Conservation (phyloP, 2,797 vertebrate genomes). For the Enteromius fasciolatus region DNA sequence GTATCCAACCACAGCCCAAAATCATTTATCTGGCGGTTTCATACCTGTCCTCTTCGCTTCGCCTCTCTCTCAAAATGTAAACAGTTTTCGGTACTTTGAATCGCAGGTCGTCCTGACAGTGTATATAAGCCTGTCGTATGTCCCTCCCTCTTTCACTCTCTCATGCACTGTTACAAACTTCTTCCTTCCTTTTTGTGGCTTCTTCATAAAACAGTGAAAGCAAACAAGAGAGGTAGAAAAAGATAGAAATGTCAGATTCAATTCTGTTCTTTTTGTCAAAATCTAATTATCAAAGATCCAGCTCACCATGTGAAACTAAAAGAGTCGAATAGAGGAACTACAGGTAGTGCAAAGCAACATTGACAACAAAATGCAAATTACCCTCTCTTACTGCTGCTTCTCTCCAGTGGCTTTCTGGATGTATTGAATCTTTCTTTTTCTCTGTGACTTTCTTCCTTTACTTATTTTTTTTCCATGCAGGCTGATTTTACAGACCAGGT, state of each 20-base stretch:
- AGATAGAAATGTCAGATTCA: slow-evolving; percentile 2
- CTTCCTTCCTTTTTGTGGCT: slow-evolving; percentile 82
- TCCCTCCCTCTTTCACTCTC: slow-evolving; percentile 64
- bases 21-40: slow-evolving; percentile 32
- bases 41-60: slow-evolving; percentile 11
- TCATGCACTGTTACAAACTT: slow-evolving; percentile 59
- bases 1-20: slow-evolving; percentile 27
- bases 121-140: slow-evolving; percentile 56
- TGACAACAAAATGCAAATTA: slow-evolving; percentile 11
- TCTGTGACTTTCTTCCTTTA: slow-evolving; percentile 21
- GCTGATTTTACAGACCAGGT: background rate
- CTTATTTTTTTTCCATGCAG: background rate
- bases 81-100: slow-evolving; percentile 67
- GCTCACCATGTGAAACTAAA: background rate
- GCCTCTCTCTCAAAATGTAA: slow-evolving; percentile 63
- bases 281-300: background rate
- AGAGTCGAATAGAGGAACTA: slow-evolving; percentile 18
- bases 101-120: slow-evolving; percentile 59
- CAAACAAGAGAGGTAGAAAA: slow-evolving; percentile 54
- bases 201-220: slow-evolving; percentile 87
- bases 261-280: background rate
- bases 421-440: background rate
- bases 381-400: slow-evolving; percentile 8
- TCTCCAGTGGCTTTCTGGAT: background rate
- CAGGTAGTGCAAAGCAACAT: background rate